These are phyloP conservation scores for Lycodopsis pacificus DNA, from an alignment of 2,797 vertebrate genomes.

Conservation along the genomic window DNA sequence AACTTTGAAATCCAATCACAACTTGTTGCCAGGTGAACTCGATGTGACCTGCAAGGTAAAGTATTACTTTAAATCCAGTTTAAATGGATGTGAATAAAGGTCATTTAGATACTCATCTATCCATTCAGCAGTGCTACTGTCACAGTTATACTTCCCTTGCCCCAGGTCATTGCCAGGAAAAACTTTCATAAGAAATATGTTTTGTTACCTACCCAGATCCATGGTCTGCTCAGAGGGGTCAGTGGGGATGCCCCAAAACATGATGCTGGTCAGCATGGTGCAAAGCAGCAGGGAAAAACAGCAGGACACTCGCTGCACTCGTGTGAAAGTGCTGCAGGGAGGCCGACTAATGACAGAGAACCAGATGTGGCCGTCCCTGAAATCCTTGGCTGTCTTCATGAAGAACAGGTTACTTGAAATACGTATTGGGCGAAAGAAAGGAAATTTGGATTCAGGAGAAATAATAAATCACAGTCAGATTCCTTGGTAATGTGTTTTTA, in stretches of 20 bases:
- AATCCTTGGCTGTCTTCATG: conserved; percentile 93
- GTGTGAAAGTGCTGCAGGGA: conserved; percentile 91
- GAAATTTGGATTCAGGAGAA: not conserved
- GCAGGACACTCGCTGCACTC: conserved; percentile 93
- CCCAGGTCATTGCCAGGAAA: not conserved
- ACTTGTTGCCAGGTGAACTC: conserved; percentile 97
- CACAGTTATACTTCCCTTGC: not conserved
- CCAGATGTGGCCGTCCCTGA: conserved; percentile 95
- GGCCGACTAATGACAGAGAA: conserved; percentile 92
- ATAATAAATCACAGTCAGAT: not conserved
- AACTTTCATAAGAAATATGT: not conserved
- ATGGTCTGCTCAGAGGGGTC: conserved; percentile 95
- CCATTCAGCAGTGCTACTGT: not conserved
- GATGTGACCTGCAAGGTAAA: conserved; percentile 86
- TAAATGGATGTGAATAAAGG: not conserved
- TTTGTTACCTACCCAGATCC: conserved; percentile 89
- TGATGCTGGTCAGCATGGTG: conserved; percentile 97
- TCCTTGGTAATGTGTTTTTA: not conserved
- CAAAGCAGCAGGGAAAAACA: conserved; percentile 96
- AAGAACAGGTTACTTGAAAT: conserved; percentile 91
- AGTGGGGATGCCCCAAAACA: conserved; percentile 96
- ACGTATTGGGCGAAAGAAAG: not conserved
- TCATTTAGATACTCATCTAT: not conserved
- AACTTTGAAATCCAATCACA: conserved; percentile 95
- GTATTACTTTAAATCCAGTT: not conserved